Base-by-base conservation (phyloP, 2,113 vertebrate genomes). In the Pituophis catenifer region DNA sequence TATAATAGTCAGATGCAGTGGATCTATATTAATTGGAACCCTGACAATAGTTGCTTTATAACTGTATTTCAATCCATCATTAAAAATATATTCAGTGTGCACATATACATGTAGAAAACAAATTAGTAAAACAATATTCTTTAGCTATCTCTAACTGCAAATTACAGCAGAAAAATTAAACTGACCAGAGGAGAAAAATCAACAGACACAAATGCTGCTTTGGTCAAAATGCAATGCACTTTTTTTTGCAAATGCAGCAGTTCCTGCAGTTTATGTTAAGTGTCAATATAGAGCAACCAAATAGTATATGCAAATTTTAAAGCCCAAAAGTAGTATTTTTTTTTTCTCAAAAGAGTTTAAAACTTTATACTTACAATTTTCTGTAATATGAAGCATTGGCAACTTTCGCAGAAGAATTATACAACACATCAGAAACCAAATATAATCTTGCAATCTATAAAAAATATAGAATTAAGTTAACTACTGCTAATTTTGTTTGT, bases 331-430 rank as follows among this genome's bases (percentile, higher is more conserved):
- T 21, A 21, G 29, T 48, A 54, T 86, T 53, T 15, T 88, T 53
- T 15, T 88, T 91, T 93, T 75, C n/a, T 55, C 50, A 13, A 55
- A 88, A 88, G 33, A 57, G 8, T 50, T 86, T 87, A n/a, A 57
- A 90, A 93, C 88, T 93, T 33, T 88, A 95, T 97, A 99, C 99
- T 99, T 98, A 99, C 99, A 98, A 99, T 98, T 99, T 99, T 96
- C 99, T 99, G 92, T 99, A 99, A 97, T 99, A 99, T 65, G 99
- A 99, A 90, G 99, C 99, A 96, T 99, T 99, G 96, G 99, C 96
- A 94, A 99, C 99, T 98, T 99, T 99, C 96, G 99, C 99, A 90
- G 99, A 99, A 85, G 99, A 99, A 97, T 99, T 99, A 96, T 99
- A 99, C 87, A 99, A 98, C 94, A 99, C 99, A 97, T 99, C 99